A percentile compares a stretch with the other conserved stretches of the same genome.
Evolutionary conservation across 2,888 invertebrate species (phyloP).

Genomic region (Anorthoa munda): DNA sequence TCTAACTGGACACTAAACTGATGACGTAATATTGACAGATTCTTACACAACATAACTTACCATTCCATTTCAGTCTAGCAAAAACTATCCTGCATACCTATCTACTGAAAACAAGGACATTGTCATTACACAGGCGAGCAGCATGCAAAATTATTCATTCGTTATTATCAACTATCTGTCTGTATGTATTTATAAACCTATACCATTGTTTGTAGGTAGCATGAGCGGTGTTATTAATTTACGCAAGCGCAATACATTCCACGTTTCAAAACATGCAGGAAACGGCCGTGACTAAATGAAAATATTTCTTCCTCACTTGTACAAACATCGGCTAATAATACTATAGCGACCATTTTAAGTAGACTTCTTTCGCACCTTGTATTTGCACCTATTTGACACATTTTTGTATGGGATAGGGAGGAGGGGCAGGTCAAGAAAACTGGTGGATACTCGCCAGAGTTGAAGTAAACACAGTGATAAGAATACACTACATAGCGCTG

Average conservation of each 20-base stretch:
- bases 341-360: constrained; percentile 59
- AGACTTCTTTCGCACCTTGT: constrained; percentile 53
- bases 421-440: constrained; percentile 48
- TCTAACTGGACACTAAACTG: background rate
- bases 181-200: constrained; percentile 76
- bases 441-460: constrained; percentile 69
- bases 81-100: constrained; percentile 11
- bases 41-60: background rate
- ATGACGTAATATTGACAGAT: constrained; percentile 3
- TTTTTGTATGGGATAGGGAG: constrained; percentile 23
- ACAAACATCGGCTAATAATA: constrained; percentile 78
- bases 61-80: constrained; percentile 15
- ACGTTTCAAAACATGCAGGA: constrained; percentile 76
- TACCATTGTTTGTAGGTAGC: constrained; percentile 75
- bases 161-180: constrained; percentile 54
- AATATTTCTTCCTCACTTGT: constrained; percentile 82
- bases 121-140: constrained; percentile 38
- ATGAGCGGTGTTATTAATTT: constrained; percentile 68
- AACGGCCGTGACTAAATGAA: constrained; percentile 72
- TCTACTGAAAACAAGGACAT: constrained; percentile 50
- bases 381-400: constrained; percentile 14
- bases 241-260: constrained; percentile 72
- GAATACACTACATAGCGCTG: constrained; percentile 72
- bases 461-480: constrained; percentile 77
- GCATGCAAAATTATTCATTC: constrained; percentile 59